phyloP scores from a whole-genome alignment of 2,113 vertebrate genomes.

The Aix galericulata region DNA sequence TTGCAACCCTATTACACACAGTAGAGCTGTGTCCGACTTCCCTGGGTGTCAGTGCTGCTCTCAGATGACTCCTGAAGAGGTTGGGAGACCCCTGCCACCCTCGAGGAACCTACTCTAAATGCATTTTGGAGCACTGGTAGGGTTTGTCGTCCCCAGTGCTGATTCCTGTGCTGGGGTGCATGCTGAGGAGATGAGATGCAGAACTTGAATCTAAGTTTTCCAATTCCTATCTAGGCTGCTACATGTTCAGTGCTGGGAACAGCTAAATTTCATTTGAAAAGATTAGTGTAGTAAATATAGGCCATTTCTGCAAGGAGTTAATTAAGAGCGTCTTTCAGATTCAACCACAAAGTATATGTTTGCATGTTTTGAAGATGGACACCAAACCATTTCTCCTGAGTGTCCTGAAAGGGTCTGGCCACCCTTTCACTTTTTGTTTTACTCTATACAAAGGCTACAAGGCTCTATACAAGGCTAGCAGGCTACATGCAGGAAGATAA shows the following conservation, averaged over 20 bases:
- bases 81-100: background rate
- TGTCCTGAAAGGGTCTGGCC: background rate
- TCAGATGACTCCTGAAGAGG: background rate
- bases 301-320: background rate
- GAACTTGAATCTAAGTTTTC: background rate
- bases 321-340: background rate
- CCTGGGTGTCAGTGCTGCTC: background rate
- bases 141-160: background rate
- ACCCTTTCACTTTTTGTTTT: background rate
- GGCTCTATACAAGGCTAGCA: background rate
- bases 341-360: background rate
- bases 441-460: too few relatives aligned
- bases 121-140: background rate
- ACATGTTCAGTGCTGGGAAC: background rate
- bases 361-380: background rate
- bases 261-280: background rate
- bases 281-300: background rate
- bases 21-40: too few relatives aligned
- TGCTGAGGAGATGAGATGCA: background rate
- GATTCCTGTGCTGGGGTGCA: background rate
- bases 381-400: background rate
- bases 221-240: background rate
- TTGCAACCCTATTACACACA: background rate
- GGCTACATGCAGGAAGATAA: background rate
- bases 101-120: background rate